Conservation (phyloP, 1,140 invertebrate species). For the Apocrypta bakeri region DNA sequence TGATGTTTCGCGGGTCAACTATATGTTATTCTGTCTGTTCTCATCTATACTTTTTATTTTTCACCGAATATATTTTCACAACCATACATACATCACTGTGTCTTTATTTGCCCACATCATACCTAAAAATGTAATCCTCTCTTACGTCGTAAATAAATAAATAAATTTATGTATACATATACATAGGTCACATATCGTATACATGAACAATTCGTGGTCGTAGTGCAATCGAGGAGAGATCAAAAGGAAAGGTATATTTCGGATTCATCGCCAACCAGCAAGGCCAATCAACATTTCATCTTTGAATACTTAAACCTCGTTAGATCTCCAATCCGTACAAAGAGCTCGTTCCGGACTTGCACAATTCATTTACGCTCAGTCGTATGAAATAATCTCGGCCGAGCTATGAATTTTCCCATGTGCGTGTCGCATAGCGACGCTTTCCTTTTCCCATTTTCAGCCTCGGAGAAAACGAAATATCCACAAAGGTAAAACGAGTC, state of each 20-base stretch:
- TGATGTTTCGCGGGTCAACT: conserved; percentile 24
- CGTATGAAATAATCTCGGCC: not conserved
- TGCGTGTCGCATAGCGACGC: conserved; percentile 3
- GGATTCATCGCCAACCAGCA: not conserved
- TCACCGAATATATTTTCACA: conserved; percentile 52
- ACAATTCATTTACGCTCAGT: not conserved
- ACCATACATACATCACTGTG: conserved; percentile 20
- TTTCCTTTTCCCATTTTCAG: conserved; percentile 51
- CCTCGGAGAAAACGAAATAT: conserved; percentile 25
- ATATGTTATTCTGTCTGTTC: conserved; percentile 9
- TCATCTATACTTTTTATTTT: conserved; percentile 39
- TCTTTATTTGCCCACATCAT: not conserved
- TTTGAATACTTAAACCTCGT: not conserved
- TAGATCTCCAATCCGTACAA: not conserved
- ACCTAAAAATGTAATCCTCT: not conserved
- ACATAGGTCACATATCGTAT: not conserved
- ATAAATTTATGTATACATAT: no score
- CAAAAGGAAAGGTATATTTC: not conserved
- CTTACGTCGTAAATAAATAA: no score
- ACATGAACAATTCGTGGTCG: no score
- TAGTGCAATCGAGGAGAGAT: no score
- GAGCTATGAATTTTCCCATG: conserved; percentile 39
- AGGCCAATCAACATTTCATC: conserved; percentile 9
- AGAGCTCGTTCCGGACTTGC: not conserved
- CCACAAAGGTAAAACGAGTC: conserved; percentile 38